Percentiles rank a stretch among this genome's conserved stretches.
phyloP scores from a whole-genome alignment of 1,140 invertebrate genomes.

The Elymnias hypermnestra region DNA sequence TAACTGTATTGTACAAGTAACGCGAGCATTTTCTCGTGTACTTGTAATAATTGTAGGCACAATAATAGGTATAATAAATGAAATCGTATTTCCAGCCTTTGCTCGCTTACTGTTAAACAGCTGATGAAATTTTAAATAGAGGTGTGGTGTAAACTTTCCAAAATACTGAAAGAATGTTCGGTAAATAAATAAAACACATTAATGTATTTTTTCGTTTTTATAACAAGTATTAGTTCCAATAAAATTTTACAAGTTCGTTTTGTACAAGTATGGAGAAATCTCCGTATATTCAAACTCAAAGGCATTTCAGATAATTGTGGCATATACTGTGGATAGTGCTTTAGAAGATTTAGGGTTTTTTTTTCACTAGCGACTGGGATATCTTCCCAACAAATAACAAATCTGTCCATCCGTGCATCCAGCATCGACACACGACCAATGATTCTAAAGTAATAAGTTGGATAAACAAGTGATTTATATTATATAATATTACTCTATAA shows the following conservation, averaged over 20 bases:
- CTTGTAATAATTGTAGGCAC: too few relatives aligned
- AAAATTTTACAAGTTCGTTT: conserved; percentile 73
- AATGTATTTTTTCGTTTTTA: conserved; percentile 67
- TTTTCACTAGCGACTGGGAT: conserved; percentile 42
- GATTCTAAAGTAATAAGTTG: conserved; percentile 3
- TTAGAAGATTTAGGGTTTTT: conserved; percentile 49
- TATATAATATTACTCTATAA: too few relatives aligned
- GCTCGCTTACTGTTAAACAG: too few relatives aligned
- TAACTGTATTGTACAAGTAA: too few relatives aligned
- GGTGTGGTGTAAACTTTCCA: too few relatives aligned
- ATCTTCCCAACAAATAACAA: conserved; percentile 28
- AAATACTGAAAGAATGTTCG: too few relatives aligned
- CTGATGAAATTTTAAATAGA: too few relatives aligned
- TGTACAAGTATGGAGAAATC: conserved; percentile 65
- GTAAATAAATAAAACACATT: too few relatives aligned
- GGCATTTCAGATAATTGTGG: conserved; percentile 56
- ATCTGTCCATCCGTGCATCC: conserved; percentile 58
- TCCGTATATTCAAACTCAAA: conserved; percentile 56
- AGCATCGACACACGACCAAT: conserved; percentile 37
- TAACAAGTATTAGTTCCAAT: conserved; percentile 73
- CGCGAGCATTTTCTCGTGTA: too few relatives aligned
- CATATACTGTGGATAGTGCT: conserved; percentile 60
- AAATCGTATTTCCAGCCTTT: too few relatives aligned
- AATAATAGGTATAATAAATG: too few relatives aligned
- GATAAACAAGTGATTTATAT: background rate